A percentile compares a stretch with the other conserved stretches of the same genome.
These are phyloP conservation scores for Salminus brasiliensis DNA, from an alignment of 2,113 vertebrate species.

Conservation along the genomic window DNA sequence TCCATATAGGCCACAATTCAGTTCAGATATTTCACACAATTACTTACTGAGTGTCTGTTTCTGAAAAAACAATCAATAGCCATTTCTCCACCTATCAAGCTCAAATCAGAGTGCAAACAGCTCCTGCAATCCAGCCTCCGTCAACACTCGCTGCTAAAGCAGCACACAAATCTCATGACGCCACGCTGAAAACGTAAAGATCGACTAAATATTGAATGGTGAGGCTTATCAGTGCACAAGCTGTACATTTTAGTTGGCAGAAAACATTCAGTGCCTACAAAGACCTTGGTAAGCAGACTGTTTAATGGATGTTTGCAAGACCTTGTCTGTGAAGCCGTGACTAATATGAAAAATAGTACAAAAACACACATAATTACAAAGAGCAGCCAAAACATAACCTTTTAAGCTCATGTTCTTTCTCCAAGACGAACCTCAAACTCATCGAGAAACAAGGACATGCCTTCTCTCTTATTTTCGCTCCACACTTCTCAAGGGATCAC, in stretches of 20 bases:
- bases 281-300: too few relatives aligned
- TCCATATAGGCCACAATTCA: too few relatives aligned
- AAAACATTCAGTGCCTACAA: too few relatives aligned
- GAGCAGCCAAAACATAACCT: neutral
- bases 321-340: neutral
- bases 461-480: conserved; percentile 14
- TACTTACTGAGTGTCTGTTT: too few relatives aligned
- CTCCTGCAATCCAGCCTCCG: too few relatives aligned
- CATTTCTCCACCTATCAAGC: too few relatives aligned
- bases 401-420: neutral
- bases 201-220: neutral
- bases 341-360: neutral
- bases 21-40: too few relatives aligned
- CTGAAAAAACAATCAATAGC: too few relatives aligned
- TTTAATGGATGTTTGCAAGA: neutral
- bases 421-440: neutral
- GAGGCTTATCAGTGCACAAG: neutral
- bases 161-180: neutral
- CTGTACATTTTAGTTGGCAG: neutral
- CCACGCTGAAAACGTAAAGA: neutral
- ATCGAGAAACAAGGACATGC: neutral
- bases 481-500: conserved; percentile 22
- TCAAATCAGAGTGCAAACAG: too few relatives aligned
- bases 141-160: neutral
- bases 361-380: neutral